These are phyloP conservation scores for Palythoa grandis DNA, from an alignment of 92 coral and sea anemone species.

Conservation along the genomic window DNA sequence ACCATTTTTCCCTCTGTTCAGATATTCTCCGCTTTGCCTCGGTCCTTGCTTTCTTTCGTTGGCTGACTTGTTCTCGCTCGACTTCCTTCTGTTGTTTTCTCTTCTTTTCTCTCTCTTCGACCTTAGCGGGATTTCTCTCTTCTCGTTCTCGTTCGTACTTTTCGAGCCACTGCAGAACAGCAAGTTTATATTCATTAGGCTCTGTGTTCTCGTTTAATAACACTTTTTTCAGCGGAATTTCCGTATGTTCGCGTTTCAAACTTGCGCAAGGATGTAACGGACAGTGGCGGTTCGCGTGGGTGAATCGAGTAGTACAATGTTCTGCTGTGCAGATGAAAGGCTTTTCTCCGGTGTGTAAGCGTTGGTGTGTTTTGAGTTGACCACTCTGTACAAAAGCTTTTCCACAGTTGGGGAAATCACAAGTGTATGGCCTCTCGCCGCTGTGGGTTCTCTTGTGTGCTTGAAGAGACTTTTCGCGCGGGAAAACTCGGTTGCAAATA, in stretches of 20 bases:
- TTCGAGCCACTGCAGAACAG: slow-evolving; percentile 89
- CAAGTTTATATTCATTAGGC: slow-evolving; percentile 89
- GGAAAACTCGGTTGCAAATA: slow-evolving; percentile 97
- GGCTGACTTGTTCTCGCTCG: slow-evolving; percentile 72
- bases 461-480: slow-evolving; percentile 99
- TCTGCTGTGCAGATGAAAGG: slow-evolving; percentile 91
- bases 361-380: slow-evolving; percentile 95
- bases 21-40: slow-evolving; percentile 92
- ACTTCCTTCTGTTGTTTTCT: slow-evolving; percentile 72
- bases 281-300: slow-evolving; percentile 99
- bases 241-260: slow-evolving; percentile 77
- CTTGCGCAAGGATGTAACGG: slow-evolving; percentile 92
- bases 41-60: slow-evolving; percentile 84
- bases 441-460: slow-evolving; percentile 99
- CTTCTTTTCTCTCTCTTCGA: slow-evolving; percentile 72
- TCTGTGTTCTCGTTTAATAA: slow-evolving; percentile 92
- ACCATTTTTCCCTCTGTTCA: slow-evolving; percentile 96
- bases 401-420: slow-evolving; percentile 99
- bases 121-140: slow-evolving; percentile 74
- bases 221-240: slow-evolving; percentile 89
- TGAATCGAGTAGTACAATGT: slow-evolving; percentile 89
- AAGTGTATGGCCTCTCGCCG: slow-evolving; percentile 95
- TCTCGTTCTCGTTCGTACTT: slow-evolving; percentile 89
- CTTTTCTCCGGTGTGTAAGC: slow-evolving; percentile 96
- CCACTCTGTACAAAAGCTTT: slow-evolving; percentile 99